Evolutionary conservation across 2,888 invertebrate genomes (phyloP), one percentile per base, ranked within the genome.

Genomic region (Pyrrhia umbra): DNA sequence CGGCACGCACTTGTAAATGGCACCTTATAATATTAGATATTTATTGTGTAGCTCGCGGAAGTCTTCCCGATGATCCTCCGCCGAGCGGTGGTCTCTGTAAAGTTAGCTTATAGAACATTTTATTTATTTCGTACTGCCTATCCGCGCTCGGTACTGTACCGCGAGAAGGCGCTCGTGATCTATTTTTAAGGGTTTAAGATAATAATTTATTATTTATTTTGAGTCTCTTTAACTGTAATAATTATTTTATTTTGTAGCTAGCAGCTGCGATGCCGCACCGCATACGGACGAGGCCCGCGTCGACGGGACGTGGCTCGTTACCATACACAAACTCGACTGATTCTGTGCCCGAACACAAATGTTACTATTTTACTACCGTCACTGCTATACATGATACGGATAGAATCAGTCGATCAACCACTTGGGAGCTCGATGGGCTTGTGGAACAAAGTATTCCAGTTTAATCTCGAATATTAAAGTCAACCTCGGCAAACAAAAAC

Each of bases 171-270:
- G 93, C 94, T 94, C 95, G 95, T 95, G 94, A 94, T 95, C 94
- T 95, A 95, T 94, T 92, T 93, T 95, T 94, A 94, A 94, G 94
- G 91, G 88, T 93, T 93, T 94, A 95, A 94, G 94, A 91, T 95
- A 95, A 94, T 95, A 95, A 95, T 94, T 95, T 95, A 95, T 95
- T 95, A 95, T 95, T 95, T 95, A 95, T 95, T 95, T 93, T 90
- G 94, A 95, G 94, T 94, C 94, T 95, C 94, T 93, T 92, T 94
- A 93, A 93, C 91, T 94, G 85, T 94, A 92, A 90, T 90, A 89
- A 92, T 92, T 90, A 89, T 91, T 89, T 92, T 90, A 89, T 90
- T 89, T 88, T 89, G 88, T 92, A 90, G 86, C 90, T 87, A 89
- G 90, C 90, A 90, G 92, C 88, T 90, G 90, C 90, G 91, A 92